Evolutionary conservation across 2,113 vertebrate species (phyloP).

Genomic region (Piliocolobus tephrosceles): DNA sequence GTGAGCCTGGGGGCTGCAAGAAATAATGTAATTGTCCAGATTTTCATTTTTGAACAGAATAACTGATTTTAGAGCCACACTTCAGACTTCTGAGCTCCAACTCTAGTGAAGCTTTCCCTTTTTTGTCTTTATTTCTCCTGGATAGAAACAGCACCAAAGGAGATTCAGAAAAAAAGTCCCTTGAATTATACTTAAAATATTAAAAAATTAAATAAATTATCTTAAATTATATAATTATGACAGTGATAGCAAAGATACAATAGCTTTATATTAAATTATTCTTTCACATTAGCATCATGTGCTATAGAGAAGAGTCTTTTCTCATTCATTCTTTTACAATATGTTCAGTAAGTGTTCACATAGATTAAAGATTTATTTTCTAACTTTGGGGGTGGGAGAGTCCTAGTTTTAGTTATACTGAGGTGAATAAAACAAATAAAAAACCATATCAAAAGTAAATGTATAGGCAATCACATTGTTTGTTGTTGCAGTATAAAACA

Average conservation of each 20-base stretch:
- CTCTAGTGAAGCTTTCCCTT: not conserved
- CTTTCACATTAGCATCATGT: not conserved
- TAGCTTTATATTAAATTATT: not conserved
- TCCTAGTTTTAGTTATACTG: not conserved
- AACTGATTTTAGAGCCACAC: not conserved
- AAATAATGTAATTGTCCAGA: not conserved
- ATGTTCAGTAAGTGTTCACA: not conserved
- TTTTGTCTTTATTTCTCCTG: not conserved
- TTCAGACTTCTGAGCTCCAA: not conserved
- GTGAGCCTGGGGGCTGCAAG: fast-evolving
- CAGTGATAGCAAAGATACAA: not conserved
- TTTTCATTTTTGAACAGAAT: not conserved
- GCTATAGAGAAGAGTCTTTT: not conserved
- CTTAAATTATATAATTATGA: not conserved
- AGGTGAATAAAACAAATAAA: not conserved
- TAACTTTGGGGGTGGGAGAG: not conserved
- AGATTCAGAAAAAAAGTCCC: not conserved
- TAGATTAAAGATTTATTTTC: not conserved
- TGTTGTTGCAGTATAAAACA: not conserved
- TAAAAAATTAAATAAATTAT: not conserved
- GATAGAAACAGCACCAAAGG: not conserved
- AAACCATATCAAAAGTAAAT: not conserved
- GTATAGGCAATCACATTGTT: not conserved
- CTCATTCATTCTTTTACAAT: not conserved
- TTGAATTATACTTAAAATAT: not conserved